phyloP scores from a whole-genome alignment of 2,888 invertebrate species.

The Ecdyonurus torrentis region DNA sequence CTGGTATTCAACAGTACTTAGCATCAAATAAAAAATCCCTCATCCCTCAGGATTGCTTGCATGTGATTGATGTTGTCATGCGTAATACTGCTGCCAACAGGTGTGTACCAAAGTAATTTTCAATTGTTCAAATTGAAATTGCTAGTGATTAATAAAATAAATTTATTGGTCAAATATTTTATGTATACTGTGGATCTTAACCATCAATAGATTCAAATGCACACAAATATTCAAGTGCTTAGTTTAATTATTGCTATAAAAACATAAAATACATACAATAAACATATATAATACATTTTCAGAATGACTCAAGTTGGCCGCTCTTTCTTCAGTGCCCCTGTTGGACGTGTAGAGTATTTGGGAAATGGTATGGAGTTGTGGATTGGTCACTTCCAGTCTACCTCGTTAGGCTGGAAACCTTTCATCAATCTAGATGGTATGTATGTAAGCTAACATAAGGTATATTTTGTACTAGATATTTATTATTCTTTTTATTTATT shows the following conservation, averaged over 20 bases:
- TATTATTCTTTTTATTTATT: conserved; percentile 13
- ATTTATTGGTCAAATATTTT: neutral
- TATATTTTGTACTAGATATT: neutral
- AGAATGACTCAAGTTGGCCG: conserved; percentile 44
- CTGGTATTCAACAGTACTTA: conserved; percentile 25
- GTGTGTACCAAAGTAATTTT: conserved; percentile 15
- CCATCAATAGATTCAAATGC: too few species aligned
- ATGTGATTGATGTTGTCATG: conserved; percentile 74
- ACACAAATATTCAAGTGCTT: too few species aligned
- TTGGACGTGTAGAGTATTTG: conserved; percentile 33
- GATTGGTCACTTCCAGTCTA: conserved; percentile 86
- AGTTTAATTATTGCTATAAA: neutral
- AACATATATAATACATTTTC: conserved; percentile 4
- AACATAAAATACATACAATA: too few species aligned
- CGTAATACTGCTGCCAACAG: conserved; percentile 40
- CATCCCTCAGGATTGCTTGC: conserved; percentile 42
- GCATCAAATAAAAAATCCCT: conserved; percentile 23
- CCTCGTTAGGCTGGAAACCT: conserved; percentile 73
- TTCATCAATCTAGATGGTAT: conserved; percentile 81
- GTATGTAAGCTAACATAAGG: neutral
- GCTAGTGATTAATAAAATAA: neutral
- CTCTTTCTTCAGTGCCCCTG: conserved; percentile 53
- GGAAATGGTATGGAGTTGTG: conserved; percentile 77
- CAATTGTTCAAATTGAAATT: neutral
- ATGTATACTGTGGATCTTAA: neutral